A percentile compares a stretch with the other conserved stretches of the same genome.
phyloP scores from a whole-genome alignment of 2,113 vertebrate species.

The Trogon surrucura region DNA sequence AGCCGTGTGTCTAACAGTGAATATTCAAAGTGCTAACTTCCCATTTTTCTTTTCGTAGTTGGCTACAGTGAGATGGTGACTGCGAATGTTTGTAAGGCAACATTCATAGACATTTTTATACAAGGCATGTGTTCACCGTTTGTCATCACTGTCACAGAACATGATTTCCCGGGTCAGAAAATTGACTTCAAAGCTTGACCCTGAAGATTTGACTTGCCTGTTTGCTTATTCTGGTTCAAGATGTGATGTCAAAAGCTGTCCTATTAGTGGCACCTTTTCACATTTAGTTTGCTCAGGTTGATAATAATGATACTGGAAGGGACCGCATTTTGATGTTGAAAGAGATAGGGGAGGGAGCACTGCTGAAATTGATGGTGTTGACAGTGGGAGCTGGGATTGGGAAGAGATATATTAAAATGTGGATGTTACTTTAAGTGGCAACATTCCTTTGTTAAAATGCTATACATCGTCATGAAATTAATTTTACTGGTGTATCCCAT shows the following conservation, averaged over 20 bases:
- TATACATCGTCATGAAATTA: not conserved
- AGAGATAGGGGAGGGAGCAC: slow-evolving; percentile 67
- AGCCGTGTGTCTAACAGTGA: not conserved
- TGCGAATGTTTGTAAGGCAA: slow-evolving; percentile 44
- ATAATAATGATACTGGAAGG: slow-evolving; percentile 74
- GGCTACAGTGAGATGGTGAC: not conserved
- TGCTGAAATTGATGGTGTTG: slow-evolving; percentile 76
- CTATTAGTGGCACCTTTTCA: slow-evolving; percentile 79
- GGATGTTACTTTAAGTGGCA: slow-evolving; percentile 34
- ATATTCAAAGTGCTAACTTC: not conserved
- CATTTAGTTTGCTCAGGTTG: slow-evolving; percentile 72
- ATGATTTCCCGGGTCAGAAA: slow-evolving; percentile 74
- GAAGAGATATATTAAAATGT: slow-evolving; percentile 53
- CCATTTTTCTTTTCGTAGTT: not conserved
- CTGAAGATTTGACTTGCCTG: slow-evolving; percentile 69
- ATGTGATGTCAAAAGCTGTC: slow-evolving; percentile 78
- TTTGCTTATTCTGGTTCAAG: slow-evolving; percentile 80
- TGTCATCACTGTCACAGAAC: slow-evolving; percentile 71
- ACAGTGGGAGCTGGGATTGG: slow-evolving; percentile 71
- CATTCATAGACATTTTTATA: slow-evolving; percentile 55
- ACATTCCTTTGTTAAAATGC: slow-evolving; percentile 34
- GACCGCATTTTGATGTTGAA: slow-evolving; percentile 72
- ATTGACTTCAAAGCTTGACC: slow-evolving; percentile 78
- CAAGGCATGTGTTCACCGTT: slow-evolving; percentile 54
- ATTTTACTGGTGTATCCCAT: not conserved